These are phyloP conservation scores for Lateolabrax maculatus DNA, from an alignment of 2,797 vertebrate species.

Conservation along the genomic window DNA sequence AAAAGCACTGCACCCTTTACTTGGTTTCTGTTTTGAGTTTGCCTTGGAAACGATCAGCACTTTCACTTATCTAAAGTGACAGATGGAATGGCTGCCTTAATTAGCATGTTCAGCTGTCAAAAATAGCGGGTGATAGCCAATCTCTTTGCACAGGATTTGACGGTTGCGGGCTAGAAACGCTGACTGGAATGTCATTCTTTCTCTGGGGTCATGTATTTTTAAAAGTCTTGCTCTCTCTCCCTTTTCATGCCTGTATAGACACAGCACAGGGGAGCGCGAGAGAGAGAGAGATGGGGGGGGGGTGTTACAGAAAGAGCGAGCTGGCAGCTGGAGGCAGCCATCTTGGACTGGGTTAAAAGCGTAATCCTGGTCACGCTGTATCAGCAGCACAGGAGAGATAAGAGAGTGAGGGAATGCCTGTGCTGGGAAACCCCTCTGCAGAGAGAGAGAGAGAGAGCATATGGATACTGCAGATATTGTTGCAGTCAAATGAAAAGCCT, in stretches of 20 bases:
- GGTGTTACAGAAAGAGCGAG: slow-evolving; percentile 3
- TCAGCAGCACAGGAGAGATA: slow-evolving; percentile 74
- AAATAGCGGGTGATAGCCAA: slow-evolving; percentile 38
- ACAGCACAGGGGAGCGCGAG: slow-evolving; percentile 11
- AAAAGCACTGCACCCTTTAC: slow-evolving; percentile 14
- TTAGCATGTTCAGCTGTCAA: slow-evolving; percentile 52
- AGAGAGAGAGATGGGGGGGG: not conserved
- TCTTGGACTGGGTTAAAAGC: slow-evolving; percentile 77
- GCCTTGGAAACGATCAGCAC: slow-evolving; percentile 19
- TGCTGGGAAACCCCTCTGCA: slow-evolving; percentile 73
- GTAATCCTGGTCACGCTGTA: slow-evolving; percentile 74
- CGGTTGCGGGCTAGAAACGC: slow-evolving; percentile 39
- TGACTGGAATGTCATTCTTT: slow-evolving; percentile 50
- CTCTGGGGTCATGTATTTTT: slow-evolving; percentile 75
- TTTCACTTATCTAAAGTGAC: slow-evolving; percentile 44
- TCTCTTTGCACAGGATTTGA: slow-evolving; percentile 30
- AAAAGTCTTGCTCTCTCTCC: slow-evolving; percentile 32
- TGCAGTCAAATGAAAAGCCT: slow-evolving; percentile 60
- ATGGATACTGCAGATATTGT: slow-evolving; percentile 64
- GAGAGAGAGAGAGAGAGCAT: slow-evolving; percentile 31
- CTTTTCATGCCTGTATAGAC: slow-evolving; percentile 35
- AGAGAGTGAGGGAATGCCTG: slow-evolving; percentile 73
- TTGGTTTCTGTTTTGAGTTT: slow-evolving; percentile 12
- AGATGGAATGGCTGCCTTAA: slow-evolving; percentile 47
- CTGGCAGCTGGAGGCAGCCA: slow-evolving; percentile 67